phyloP scores from a whole-genome alignment of 1,140 invertebrate genomes.

The Rhagoletis zephyria region DNA sequence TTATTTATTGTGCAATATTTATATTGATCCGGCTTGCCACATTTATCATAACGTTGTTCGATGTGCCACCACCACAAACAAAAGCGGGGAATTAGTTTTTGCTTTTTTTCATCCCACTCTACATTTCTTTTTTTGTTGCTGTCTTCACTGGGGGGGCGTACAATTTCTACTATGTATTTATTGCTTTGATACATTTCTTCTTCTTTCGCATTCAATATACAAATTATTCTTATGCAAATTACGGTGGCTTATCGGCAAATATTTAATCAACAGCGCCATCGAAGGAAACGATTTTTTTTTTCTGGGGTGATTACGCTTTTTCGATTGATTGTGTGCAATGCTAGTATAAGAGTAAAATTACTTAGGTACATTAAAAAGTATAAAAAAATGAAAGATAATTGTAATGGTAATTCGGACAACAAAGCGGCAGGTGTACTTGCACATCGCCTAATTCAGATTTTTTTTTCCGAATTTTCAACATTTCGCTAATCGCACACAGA shows the following conservation, averaged over 20 bases:
- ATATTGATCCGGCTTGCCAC: neutral
- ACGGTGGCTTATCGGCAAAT: neutral
- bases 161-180: neutral
- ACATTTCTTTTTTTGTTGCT: neutral
- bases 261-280: neutral
- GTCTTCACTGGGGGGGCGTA: neutral
- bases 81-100: neutral
- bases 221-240: slow-evolving; percentile 50
- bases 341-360: neutral
- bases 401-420: neutral
- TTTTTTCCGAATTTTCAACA: too few relatives aligned
- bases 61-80: too few relatives aligned
- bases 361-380: neutral
- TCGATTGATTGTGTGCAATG: neutral
- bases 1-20: slow-evolving; percentile 43
- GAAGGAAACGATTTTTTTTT: neutral
- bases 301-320: neutral
- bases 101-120: neutral
- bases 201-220: slow-evolving; percentile 15
- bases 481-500: too few relatives aligned
- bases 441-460: too few relatives aligned
- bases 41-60: slow-evolving; percentile 17
- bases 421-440: neutral
- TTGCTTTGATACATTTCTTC: neutral
- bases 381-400: neutral